Percentiles rank a stretch among this genome's conserved stretches.
Evolutionary conservation across 2,888 invertebrate genomes (phyloP).

Genomic region (Drosophila longiperda): DNA sequence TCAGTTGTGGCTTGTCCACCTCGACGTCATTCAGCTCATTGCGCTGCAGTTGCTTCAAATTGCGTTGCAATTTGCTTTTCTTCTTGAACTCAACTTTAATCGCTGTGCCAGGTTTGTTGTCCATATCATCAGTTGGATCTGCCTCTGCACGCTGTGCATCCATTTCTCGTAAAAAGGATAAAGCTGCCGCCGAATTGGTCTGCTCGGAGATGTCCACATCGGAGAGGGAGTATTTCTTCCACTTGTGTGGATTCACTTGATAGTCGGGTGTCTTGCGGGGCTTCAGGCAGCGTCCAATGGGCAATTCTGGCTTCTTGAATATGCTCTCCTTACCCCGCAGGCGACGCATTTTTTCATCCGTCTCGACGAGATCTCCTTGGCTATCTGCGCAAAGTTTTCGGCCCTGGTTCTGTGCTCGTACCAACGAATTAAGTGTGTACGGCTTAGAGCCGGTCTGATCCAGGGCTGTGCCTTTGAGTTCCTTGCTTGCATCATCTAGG

Average conservation of each 20-base stretch:
- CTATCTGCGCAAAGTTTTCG: conserved; percentile 37
- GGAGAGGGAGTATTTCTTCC: conserved; percentile 91
- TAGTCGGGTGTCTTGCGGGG: conserved; percentile 85
- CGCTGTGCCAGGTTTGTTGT: background rate
- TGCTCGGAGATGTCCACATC: conserved; percentile 94
- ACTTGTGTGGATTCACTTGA: conserved; percentile 91
- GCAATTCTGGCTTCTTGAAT: conserved; percentile 90
- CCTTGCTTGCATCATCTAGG: conserved; percentile 88
- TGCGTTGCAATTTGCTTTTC: conserved; percentile 80
- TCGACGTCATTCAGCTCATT: conserved; percentile 77
- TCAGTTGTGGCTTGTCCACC: conserved; percentile 86
- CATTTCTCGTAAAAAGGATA: conserved; percentile 90
- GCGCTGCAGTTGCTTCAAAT: conserved; percentile 70
- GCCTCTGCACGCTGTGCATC: conserved; percentile 86
- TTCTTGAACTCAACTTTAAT: conserved; percentile 82
- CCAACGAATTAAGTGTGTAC: conserved; percentile 82
- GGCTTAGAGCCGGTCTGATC: conserved; percentile 76
- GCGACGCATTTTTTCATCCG: conserved; percentile 65
- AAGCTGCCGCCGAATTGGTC: conserved; percentile 91
- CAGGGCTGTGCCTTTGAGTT: conserved; percentile 84
- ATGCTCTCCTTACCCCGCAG: conserved; percentile 89
- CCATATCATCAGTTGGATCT: conserved; percentile 32
- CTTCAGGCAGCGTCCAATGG: conserved; percentile 87
- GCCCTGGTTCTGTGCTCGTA: conserved; percentile 82
- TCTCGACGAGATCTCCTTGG: conserved; percentile 1